Conservation (phyloP, 2,888 invertebrate genomes). For the Nematopogon swammerdamellus region DNA sequence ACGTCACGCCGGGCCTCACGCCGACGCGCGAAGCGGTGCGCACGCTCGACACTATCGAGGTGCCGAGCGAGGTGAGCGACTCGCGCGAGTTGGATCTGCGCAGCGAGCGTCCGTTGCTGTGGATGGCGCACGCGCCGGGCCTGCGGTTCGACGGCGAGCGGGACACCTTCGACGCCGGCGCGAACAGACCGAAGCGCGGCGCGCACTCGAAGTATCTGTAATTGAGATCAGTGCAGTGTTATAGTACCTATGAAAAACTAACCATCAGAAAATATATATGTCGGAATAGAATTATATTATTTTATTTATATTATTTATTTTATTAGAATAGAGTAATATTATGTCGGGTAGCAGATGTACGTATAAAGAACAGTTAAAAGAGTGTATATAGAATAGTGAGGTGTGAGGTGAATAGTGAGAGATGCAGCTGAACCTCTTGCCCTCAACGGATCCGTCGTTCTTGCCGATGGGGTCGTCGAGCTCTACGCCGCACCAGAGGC, state of each 20-base stretch:
- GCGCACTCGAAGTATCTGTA: constrained; percentile 91
- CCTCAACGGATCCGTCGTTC: constrained; percentile 93
- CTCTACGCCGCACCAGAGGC: constrained; percentile 95
- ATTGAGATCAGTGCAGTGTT: no score
- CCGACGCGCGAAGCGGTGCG: constrained; percentile 48
- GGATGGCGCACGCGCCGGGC: constrained; percentile 61
- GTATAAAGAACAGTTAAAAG: no score
- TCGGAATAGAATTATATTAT: no score
- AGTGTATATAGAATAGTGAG: no score
- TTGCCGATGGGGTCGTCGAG: constrained; percentile 92
- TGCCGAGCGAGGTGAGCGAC: constrained; percentile 69
- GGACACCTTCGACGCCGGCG: constrained; percentile 86
- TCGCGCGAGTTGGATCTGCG: constrained; percentile 80
- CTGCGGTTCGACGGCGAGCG: constrained; percentile 75
- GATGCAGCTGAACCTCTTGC: no score
- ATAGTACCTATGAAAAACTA: no score
- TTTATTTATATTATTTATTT: no score
- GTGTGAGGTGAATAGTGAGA: no score
- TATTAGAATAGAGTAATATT: no score
- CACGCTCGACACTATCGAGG: constrained; percentile 54
- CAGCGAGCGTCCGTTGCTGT: constrained; percentile 58
- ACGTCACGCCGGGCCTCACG: constrained; percentile 74
- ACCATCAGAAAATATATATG: no score
- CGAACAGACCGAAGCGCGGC: constrained; percentile 89
- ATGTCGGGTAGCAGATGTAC: no score